Percentiles rank a stretch among this genome's conserved stretches.
Evolutionary conservation across 2,888 invertebrate species (phyloP).

Genomic region (Polia nebulosa): DNA sequence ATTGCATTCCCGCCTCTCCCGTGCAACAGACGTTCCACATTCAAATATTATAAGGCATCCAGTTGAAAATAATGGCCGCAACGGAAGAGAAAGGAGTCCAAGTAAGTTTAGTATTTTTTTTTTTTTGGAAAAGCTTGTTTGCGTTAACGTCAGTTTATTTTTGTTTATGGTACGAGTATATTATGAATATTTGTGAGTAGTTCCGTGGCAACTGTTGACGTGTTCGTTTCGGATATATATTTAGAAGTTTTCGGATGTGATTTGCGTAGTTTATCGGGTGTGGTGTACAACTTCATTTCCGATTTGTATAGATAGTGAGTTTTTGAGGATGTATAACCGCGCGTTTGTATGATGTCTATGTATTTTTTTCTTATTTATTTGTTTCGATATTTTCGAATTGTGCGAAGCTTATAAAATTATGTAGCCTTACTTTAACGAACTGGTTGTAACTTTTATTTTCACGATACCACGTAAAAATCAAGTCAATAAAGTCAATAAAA

Average conservation of each 20-base stretch:
- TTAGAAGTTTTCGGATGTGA: conserved; percentile 57
- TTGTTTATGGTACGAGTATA: conserved; percentile 26
- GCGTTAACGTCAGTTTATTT: neutral
- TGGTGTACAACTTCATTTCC: conserved; percentile 42
- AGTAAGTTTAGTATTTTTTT: conserved; percentile 68
- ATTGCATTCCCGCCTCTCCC: conserved; percentile 75
- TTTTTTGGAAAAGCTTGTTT: neutral
- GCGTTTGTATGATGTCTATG: neutral
- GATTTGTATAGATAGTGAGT: neutral
- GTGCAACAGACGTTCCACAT: conserved; percentile 64
- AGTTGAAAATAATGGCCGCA: conserved; percentile 74
- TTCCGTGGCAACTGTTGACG: conserved; percentile 35
- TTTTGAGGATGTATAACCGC: neutral
- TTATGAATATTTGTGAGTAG: conserved; percentile 35
- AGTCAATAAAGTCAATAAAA: no score
- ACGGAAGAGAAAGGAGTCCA: conserved; percentile 80
- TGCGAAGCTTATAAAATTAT: no score
- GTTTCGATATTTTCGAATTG: neutral
- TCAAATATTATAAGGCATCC: conserved; percentile 17
- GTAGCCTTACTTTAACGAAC: neutral
- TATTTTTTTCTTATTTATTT: neutral
- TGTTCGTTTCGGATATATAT: conserved; percentile 50
- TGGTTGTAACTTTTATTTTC: neutral
- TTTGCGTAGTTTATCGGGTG: conserved; percentile 36
- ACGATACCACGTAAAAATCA: no score